Evolutionary conservation across 2,113 vertebrate species (phyloP), one percentile per base, ranked within the genome.

Genomic region (Phoxinus phoxinus): DNA sequence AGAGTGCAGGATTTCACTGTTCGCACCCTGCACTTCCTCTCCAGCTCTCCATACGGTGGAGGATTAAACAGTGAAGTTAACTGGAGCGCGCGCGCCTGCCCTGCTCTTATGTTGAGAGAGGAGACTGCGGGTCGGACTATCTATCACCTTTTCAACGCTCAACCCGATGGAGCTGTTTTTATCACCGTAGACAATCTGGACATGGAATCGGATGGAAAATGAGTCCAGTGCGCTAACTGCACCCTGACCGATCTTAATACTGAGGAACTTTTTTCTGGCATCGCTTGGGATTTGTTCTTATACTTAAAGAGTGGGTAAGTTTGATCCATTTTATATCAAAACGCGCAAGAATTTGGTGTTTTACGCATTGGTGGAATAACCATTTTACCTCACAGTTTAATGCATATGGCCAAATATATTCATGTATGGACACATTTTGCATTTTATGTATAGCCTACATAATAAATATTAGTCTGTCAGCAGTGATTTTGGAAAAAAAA

Each of bases 51-150:
- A n/a, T n/a, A 88, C 58, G 89, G 87, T 89, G 91, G 88, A 83
- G 90, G 89, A 91, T 93, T 91, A 91, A 89, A 93, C 93, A 94
- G 91, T 94, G 92, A 85, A 86, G 91, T 91, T 90, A 93, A 93
- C 90, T 91, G 90, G 89, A 87, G 91, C 90, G 89, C 88, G 84
- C 84, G 37, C 89, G 88, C 89, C 87, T 90, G 87, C 80, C 85
- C 86, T 86, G 35, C 78, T 90, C 90, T 86, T 86, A 91, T 84
- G 86, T 83, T 80, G 89, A 72, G 91, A 93, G 92, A 90, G 67
- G 87, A 92, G 30, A 87, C 90, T 89, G 87, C 81, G 78, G 88
- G 88, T 80, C 86, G 87, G 90, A 92, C 86, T 88, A 80, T 86
- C 46, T 46, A 69, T 84, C 88, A 86, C 89, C 88, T 87, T 41